A percentile compares a stretch with the other conserved stretches of the same genome.
phyloP scores from a whole-genome alignment of 64 coral and sea anemone species.

The Montipora efflorescens region DNA sequence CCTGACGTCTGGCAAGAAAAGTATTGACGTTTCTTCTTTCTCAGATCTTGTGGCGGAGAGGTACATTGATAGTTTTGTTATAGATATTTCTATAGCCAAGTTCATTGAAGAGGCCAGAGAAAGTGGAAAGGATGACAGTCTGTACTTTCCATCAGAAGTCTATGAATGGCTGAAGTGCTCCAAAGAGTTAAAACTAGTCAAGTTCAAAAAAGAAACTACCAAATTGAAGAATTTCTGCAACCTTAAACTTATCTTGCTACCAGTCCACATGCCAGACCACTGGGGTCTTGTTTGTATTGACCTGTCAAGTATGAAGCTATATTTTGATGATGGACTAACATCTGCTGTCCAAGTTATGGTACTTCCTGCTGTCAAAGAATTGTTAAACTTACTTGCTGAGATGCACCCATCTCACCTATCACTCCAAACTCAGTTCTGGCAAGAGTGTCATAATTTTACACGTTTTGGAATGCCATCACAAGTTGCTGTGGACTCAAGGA shows the following conservation, averaged over 20 bases:
- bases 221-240: slow-evolving; percentile 5
- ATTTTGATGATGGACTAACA: slow-evolving; percentile 68
- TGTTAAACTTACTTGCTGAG: slow-evolving; percentile 43
- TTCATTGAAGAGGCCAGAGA: neutral
- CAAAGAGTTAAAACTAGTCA: neutral
- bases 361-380: slow-evolving; percentile 40
- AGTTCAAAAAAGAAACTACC: too few relatives aligned
- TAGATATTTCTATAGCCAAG: slow-evolving; percentile 42
- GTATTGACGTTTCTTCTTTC: neutral
- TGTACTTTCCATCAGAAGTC: slow-evolving; percentile 49
- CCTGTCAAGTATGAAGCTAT: slow-evolving; percentile 25
- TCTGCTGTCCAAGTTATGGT: neutral
- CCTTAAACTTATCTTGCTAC: slow-evolving; percentile 56
- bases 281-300: slow-evolving; percentile 55
- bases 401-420: neutral
- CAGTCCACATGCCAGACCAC: slow-evolving; percentile 63
- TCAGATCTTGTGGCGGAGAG: slow-evolving; percentile 31
- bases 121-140: neutral
- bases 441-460: neutral
- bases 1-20: slow-evolving; percentile 26
- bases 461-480: slow-evolving; percentile 70
- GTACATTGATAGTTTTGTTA: slow-evolving; percentile 54
- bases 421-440: slow-evolving; percentile 50
- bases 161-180: slow-evolving; percentile 56
- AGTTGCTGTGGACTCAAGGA: slow-evolving; percentile 24